Evolutionary conservation across 2,797 vertebrate genomes (phyloP).

Genomic region (Coccyzus lansbergi): DNA sequence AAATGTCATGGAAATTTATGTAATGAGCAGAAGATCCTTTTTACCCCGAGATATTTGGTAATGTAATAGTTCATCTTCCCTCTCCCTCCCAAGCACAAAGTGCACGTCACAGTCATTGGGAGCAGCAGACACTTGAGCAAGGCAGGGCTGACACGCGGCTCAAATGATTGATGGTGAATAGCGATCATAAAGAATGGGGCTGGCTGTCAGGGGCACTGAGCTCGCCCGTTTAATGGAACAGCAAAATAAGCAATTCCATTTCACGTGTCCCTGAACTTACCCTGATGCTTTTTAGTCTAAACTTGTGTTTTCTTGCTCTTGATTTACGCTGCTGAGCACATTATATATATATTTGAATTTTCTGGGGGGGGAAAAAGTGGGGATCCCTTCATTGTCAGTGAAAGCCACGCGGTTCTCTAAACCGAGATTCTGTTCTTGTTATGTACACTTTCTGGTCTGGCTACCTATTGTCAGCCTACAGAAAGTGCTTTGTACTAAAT

Average conservation of each 20-base stretch:
- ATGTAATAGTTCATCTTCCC: constrained; percentile 22
- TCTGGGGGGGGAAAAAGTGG: background rate
- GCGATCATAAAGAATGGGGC: constrained; percentile 42
- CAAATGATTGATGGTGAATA: constrained; percentile 52
- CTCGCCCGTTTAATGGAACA: constrained; percentile 65
- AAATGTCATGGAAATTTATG: constrained; percentile 14
- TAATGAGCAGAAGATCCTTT: background rate
- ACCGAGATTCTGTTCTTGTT: background rate
- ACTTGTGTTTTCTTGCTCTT: constrained; percentile 29
- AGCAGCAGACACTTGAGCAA: background rate
- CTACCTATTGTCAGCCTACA: constrained; percentile 40
- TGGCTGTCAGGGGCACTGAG: constrained; percentile 29
- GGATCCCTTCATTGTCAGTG: background rate
- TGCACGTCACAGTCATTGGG: background rate
- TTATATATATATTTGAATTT: background rate
- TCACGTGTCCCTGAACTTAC: constrained; percentile 40
- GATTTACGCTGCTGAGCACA: background rate
- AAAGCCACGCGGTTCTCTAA: background rate
- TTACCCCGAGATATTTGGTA: background rate
- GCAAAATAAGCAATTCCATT: constrained; percentile 72
- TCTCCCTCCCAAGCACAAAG: background rate
- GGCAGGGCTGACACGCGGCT: constrained; percentile 52
- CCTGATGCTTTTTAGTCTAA: constrained; percentile 34
- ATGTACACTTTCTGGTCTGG: constrained; percentile 8
- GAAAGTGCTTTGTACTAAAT: constrained; percentile 42